Percentiles rank a stretch among this genome's conserved stretches.
These are phyloP conservation scores for Andrena dorsata DNA, from an alignment of 2,888 invertebrate genomes.

Conservation along the genomic window DNA sequence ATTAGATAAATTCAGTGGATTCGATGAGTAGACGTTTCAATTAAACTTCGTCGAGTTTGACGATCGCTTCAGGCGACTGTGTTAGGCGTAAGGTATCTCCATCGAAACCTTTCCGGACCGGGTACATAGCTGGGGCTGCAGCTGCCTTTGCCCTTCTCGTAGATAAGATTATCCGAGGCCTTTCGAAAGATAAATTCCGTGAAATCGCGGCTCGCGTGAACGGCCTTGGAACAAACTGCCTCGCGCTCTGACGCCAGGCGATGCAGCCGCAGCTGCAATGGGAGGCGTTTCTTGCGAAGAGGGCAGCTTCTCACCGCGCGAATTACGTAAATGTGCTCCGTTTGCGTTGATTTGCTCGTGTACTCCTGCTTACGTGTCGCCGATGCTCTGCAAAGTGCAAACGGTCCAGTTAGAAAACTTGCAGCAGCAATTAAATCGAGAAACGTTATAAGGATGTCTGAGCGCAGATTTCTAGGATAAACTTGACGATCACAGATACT, in stretches of 20 bases:
- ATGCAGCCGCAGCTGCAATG: slow-evolving; percentile 32
- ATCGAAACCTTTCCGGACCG: slow-evolving; percentile 59
- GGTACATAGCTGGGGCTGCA: slow-evolving; percentile 65
- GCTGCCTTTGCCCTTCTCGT: slow-evolving; percentile 70
- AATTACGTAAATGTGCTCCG: slow-evolving; percentile 63
- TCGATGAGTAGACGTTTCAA: neutral
- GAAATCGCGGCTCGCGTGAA: slow-evolving; percentile 32
- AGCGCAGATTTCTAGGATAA: too few species aligned
- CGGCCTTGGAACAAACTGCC: slow-evolving; percentile 35
- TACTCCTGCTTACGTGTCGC: neutral
- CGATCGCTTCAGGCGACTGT: slow-evolving; percentile 5
- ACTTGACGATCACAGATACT: too few species aligned
- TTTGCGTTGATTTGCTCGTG: slow-evolving; percentile 61
- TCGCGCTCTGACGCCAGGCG: slow-evolving; percentile 12
- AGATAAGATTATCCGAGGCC: slow-evolving; percentile 72
- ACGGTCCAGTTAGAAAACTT: neutral
- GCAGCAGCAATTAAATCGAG: neutral
- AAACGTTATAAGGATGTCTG: too few species aligned
- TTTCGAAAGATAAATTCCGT: slow-evolving; percentile 58
- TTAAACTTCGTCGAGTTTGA: neutral
- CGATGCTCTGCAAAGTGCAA: slow-evolving; percentile 10
- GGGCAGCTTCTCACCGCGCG: slow-evolving; percentile 65
- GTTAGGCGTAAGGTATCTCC: slow-evolving; percentile 58
- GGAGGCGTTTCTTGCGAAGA: slow-evolving; percentile 24
- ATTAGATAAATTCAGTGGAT: too few species aligned